Evolutionary conservation across 2,113 vertebrate species (phyloP).

Genomic region (Agapornis roseicollis): DNA sequence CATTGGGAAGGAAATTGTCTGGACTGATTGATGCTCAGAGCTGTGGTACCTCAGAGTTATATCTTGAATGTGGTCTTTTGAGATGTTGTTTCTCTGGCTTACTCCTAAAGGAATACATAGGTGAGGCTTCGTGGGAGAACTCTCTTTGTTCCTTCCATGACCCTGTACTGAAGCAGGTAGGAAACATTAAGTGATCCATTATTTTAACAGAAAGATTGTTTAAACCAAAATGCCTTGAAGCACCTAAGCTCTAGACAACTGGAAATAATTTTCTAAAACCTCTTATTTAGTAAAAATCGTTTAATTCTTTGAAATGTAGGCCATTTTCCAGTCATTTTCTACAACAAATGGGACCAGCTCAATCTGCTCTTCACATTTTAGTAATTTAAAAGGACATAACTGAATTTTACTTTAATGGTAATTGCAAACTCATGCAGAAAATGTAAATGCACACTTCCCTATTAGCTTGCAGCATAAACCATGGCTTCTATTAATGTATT

Average conservation of each 20-base stretch:
- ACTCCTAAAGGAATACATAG: neutral
- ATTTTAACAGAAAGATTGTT: constrained; percentile 35
- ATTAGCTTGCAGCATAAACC: constrained; percentile 82
- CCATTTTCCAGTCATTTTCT: constrained; percentile 66
- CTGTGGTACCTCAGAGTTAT: neutral
- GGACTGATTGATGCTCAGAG: neutral
- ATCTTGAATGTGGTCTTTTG: neutral
- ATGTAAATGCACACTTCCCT: constrained; percentile 78
- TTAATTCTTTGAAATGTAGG: constrained; percentile 72
- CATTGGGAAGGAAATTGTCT: neutral
- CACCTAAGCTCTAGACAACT: constrained; percentile 39
- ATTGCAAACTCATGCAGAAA: constrained; percentile 82
- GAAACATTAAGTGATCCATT: neutral
- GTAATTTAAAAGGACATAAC: constrained; percentile 77
- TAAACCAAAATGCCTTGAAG: constrained; percentile 59
- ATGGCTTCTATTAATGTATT: constrained; percentile 81
- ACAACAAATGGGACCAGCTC: constrained; percentile 66
- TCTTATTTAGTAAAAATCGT: constrained; percentile 38
- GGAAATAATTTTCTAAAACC: constrained; percentile 59
- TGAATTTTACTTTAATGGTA: constrained; percentile 79
- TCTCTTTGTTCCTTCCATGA: neutral
- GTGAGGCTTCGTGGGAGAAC: neutral
- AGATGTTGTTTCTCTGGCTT: neutral
- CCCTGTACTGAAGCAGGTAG: neutral
- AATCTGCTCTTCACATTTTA: constrained; percentile 75